phyloP scores from a whole-genome alignment of 2,797 vertebrate genomes.

The Acanthurus tractus region DNA sequence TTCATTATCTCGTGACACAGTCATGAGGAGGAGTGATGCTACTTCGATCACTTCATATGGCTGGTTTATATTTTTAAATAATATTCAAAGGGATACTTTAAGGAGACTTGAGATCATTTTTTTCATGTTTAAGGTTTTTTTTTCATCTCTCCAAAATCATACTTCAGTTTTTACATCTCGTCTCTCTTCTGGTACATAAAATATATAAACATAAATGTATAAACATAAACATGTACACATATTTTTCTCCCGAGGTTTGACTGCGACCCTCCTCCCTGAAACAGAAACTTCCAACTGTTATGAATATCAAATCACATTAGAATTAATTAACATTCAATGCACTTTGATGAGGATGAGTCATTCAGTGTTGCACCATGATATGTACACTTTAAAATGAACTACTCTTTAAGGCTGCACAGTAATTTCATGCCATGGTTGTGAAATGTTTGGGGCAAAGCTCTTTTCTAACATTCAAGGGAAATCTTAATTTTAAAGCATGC shows the following conservation, averaged over 20 bases:
- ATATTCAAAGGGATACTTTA: background rate
- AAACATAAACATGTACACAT: constrained; percentile 8
- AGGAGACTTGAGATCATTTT: background rate
- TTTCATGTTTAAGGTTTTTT: background rate
- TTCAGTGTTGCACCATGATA: background rate
- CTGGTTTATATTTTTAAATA: no score
- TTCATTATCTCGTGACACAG: constrained; percentile 53
- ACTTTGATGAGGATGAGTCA: background rate
- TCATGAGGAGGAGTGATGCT: constrained; percentile 9
- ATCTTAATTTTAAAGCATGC: constrained; percentile 5
- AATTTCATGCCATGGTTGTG: background rate
- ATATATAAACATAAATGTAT: no score
- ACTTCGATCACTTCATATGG: constrained; percentile 25
- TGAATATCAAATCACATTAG: constrained; percentile 14
- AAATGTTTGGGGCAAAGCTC: background rate
- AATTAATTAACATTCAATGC: constrained; percentile 1
- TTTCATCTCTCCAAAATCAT: constrained; percentile 1
- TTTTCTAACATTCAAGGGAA: constrained; percentile 13
- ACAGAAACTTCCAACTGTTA: background rate
- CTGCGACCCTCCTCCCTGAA: background rate
- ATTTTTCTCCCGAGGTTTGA: constrained; percentile 27
- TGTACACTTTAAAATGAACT: background rate
- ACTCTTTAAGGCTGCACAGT: no score
- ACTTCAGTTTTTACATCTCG: background rate
- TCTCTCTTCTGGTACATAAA: background rate